Evolutionary conservation across 2,888 invertebrate species (phyloP), one percentile per base, ranked within the genome.

Genomic region (Leptinotarsa haldemani): DNA sequence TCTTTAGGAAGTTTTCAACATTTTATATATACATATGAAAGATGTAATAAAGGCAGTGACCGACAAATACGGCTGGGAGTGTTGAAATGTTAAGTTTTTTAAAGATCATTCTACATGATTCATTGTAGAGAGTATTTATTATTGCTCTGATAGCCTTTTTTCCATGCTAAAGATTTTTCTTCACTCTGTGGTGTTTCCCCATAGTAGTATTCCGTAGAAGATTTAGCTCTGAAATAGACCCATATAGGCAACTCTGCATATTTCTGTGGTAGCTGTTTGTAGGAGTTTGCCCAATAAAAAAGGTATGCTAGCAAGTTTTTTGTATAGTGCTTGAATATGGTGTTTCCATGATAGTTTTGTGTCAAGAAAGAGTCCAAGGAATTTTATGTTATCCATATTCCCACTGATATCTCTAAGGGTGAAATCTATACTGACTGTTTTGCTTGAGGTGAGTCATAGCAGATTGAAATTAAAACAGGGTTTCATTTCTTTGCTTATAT

Each of bases 401-500:
- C 20, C 47, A 20, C 50, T 65, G 22, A 65, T 50, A 48, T 65
- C 56, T 4, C 25, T 4, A 4, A 1, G 25, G 5, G 4, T 25
- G 25, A 25, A 25, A 25, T 25, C 5, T 25, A 30, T 30, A 30
- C 1, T 58, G 25, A 58, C 22, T 9, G 58, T 20, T 20, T 22
- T 22, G 22, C 22, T 15, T 58, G 15, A 16, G 16, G 2, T 58
- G 9, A 20, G 22, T 50, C 50, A 50, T 18, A 9, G 47, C 65
- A 50, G 48, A 5, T 65, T 65, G 20, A 25, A 48, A 48, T 47
- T 65, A 50, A 65, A 47, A 4, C 65, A 48, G 65, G 65, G 47
- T 50, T 48, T 65, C 22, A 65, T 65, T 65, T 65, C 65, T 65
- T 65, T 16, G 20, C 50, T 48, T 46, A 48, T 65, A 65, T 47